These are phyloP conservation scores for Acanthurus lineatus DNA, from an alignment of 2,797 vertebrate species.

Conservation along the genomic window DNA sequence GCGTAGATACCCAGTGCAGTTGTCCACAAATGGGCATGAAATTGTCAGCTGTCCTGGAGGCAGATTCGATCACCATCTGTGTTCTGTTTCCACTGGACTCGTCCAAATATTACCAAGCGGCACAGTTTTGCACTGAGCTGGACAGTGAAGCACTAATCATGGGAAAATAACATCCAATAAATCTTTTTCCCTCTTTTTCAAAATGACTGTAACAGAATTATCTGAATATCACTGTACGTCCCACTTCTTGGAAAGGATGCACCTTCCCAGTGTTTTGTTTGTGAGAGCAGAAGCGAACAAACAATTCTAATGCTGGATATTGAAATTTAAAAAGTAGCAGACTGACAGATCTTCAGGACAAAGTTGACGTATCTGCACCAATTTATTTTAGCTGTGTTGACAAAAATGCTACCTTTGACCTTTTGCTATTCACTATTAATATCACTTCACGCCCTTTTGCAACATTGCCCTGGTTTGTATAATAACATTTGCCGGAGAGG, in stretches of 20 bases:
- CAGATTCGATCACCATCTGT: constrained; percentile 54
- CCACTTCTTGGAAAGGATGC: background rate
- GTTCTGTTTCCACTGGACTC: constrained; percentile 54
- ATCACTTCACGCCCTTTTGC: no score
- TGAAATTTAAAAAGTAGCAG: no score
- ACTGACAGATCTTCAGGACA: no score
- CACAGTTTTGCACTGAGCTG: constrained; percentile 30
- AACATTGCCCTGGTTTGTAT: no score
- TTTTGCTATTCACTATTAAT: no score
- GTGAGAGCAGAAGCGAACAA: no score
- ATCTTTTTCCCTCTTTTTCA: constrained; percentile 15
- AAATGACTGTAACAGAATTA: constrained; percentile 21
- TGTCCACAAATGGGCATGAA: constrained; percentile 55
- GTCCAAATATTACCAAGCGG: constrained; percentile 38
- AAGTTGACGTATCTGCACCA: no score
- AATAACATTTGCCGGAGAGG: no score
- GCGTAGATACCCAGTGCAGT: constrained; percentile 15
- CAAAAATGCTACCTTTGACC: no score
- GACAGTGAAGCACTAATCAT: constrained; percentile 31
- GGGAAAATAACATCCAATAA: constrained; percentile 33
- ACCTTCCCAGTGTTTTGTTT: no score
- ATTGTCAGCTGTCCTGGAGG: constrained; percentile 55
- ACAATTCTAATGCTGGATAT: no score
- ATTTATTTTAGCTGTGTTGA: no score
- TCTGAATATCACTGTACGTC: background rate